Evolutionary conservation across 2,797 vertebrate genomes (phyloP), one percentile per base, ranked within the genome.

Genomic region (Ibycter americanus): DNA sequence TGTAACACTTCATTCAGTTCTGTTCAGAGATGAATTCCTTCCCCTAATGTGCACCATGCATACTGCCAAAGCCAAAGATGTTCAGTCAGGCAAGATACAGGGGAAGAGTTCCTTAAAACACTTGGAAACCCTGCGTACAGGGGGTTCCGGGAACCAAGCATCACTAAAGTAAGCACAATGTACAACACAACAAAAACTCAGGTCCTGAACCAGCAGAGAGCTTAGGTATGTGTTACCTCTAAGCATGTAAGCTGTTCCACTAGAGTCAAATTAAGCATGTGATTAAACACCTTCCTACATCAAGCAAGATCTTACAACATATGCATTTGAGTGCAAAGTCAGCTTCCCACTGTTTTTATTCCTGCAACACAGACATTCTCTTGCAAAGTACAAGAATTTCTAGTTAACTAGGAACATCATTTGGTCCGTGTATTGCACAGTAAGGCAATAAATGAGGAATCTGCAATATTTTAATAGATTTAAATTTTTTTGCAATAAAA

Each of bases 151-250:
- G 62, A 17, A 3, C 8, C 40, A 20, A 15, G 23, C 15, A 4
- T 21, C 29, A 5, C 72, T 62, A 26, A 22, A 34, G 65, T 65
- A 10, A 19, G 25, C 11, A 2, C 1, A 26, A 31, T 13, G 6
- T 6, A 9, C 11, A 36, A 8, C 19, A 5, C 47, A 6, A 22
- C 3, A 1, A 21, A 17, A 32, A 6, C n/a, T 3, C 18, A 3
- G 34, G 25, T 17, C 27, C 29, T 31, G 55, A 46, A 23, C 52
- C 58, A 18, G 78, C 58, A n/a, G 51, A 34, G 73, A 23, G 13
- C 31, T 4, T 8, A 11, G 2, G 15, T 8, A 11, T 3, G 8
- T 4, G 56, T 31, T 26, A 42, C 40, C 42, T 49, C 40, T 15
- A 8, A 12, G 36, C 47, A 36, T 6, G 19, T 6, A 32, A 61